phyloP scores from a whole-genome alignment of 2,888 invertebrate species.

The Sussaba pulchella region DNA sequence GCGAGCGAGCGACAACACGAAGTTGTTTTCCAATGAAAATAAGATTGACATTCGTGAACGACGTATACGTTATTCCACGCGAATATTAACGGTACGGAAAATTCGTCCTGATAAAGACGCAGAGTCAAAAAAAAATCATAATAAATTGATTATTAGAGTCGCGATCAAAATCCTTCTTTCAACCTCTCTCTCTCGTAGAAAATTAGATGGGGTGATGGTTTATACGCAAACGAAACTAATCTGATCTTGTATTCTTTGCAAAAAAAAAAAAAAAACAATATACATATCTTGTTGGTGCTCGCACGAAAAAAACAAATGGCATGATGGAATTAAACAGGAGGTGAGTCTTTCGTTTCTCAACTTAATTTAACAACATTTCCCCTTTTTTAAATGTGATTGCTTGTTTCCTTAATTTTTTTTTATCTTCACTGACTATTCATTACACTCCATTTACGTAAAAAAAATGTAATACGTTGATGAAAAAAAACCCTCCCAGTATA shows the following conservation, averaged over 20 bases:
- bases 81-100: constrained; percentile 48
- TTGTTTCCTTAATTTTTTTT: constrained; percentile 2
- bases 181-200: constrained; percentile 34
- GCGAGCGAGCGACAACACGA: constrained; percentile 20
- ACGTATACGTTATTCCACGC: constrained; percentile 44
- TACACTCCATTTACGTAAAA: too few species aligned
- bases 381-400: constrained; percentile 25
- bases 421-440: background rate
- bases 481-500: too few species aligned
- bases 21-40: constrained; percentile 56
- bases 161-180: background rate
- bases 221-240: constrained; percentile 81
- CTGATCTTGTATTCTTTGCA: constrained; percentile 84
- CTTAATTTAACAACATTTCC: constrained; percentile 69
- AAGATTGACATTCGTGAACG: too few species aligned
- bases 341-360: constrained; percentile 83
- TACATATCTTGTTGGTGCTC: constrained; percentile 84
- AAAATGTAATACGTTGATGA: too few species aligned
- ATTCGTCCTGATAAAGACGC: constrained; percentile 40
- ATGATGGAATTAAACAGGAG: constrained; percentile 84
- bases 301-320: constrained; percentile 82
- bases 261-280: too few species aligned
- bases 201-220: constrained; percentile 81
- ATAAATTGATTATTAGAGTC: constrained; percentile 37
- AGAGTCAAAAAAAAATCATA: constrained; percentile 11